phyloP scores from a whole-genome alignment of 1,140 invertebrate genomes.

The Xylocopa sonorina region DNA sequence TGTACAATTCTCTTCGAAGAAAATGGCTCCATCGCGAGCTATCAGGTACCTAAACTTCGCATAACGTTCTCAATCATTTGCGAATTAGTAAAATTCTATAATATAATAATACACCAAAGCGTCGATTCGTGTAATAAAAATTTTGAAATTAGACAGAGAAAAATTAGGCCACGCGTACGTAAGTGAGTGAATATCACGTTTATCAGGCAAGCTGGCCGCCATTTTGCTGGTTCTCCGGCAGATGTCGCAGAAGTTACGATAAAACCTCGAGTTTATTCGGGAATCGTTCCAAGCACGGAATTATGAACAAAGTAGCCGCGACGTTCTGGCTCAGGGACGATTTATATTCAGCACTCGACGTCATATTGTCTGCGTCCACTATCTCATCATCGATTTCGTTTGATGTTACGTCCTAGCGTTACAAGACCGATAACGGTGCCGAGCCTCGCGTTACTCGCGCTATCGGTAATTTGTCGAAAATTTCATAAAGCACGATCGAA shows the following conservation, averaged over 20 bases:
- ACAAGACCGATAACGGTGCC: constrained; percentile 21
- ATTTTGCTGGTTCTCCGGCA: constrained; percentile 32
- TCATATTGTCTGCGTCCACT: constrained; percentile 41
- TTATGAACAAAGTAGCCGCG: constrained; percentile 3
- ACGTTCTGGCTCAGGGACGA: constrained; percentile 4
- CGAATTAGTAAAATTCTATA: too few species aligned
- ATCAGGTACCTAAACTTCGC: too few species aligned
- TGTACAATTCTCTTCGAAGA: too few species aligned
- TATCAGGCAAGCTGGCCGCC: constrained; percentile 38
- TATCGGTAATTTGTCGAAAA: constrained; percentile 17
- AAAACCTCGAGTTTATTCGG: neutral
- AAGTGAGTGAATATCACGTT: too few species aligned
- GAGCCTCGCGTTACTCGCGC: constrained; percentile 21
- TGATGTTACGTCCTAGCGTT: constrained; percentile 46
- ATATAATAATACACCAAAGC: too few species aligned
- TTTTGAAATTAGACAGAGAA: too few species aligned
- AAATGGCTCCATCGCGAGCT: too few species aligned
- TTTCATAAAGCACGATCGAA: neutral
- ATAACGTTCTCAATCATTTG: too few species aligned
- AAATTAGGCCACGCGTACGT: too few species aligned
- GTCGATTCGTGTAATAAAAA: neutral
- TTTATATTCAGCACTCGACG: constrained; percentile 39
- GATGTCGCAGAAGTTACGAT: constrained; percentile 50
- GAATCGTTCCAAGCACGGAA: neutral
- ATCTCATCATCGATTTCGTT: constrained; percentile 50